A percentile compares a stretch with the other conserved stretches of the same genome.
These are phyloP conservation scores for Acanthisitta chloris DNA, from an alignment of 2,113 vertebrate genomes.

Conservation along the genomic window DNA sequence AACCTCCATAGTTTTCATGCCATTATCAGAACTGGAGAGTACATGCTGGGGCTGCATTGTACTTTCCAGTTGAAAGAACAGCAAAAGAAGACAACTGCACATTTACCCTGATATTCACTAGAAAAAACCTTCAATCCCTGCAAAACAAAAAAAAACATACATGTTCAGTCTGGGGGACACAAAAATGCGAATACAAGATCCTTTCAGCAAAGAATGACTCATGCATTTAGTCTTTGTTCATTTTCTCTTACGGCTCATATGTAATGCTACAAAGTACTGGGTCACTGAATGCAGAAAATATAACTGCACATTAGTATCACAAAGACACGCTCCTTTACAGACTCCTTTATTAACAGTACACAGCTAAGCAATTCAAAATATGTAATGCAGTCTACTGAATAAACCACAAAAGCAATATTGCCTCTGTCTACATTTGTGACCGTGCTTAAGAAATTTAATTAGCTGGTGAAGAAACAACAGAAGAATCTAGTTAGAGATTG, in stretches of 20 bases:
- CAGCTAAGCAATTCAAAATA: neutral
- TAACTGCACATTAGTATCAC: neutral
- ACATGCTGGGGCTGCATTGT: slow-evolving; percentile 28
- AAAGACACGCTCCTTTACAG: neutral
- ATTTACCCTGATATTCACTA: slow-evolving; percentile 26
- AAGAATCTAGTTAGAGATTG: neutral
- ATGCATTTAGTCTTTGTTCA: slow-evolving; percentile 44
- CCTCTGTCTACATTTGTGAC: neutral
- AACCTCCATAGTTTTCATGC: neutral
- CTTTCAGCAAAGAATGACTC: slow-evolving; percentile 50
- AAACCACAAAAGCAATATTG: neutral
- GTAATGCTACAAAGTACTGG: slow-evolving; percentile 35
- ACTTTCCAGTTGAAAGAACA: slow-evolving; percentile 30
- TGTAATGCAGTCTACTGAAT: neutral
- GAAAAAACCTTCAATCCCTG: neutral
- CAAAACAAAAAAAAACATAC: neutral
- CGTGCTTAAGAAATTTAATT: neutral
- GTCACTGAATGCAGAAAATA: slow-evolving; percentile 54
- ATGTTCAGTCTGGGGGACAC: neutral
- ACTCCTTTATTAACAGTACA: neutral
- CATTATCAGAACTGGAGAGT: neutral
- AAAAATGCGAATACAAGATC: neutral
- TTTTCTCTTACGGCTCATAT: neutral
- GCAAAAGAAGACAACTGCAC: slow-evolving; percentile 32
- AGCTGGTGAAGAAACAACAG: neutral